phyloP scores from a whole-genome alignment of 2,888 invertebrate species.

The Epirrhoe alternata region DNA sequence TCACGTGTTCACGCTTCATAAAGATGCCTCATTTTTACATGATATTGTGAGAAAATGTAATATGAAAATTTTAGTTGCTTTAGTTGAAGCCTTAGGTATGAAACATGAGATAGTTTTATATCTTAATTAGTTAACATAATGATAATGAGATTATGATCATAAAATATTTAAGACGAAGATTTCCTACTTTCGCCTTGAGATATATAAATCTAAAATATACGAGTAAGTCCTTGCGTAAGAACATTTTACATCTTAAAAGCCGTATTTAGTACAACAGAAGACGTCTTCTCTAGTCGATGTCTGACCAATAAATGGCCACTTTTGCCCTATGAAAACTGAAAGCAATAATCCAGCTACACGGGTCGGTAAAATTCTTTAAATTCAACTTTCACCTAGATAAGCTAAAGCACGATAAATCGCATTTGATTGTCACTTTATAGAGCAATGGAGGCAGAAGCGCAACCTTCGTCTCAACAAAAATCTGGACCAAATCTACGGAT shows the following conservation, averaged over 20 bases:
- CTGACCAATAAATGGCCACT: background rate
- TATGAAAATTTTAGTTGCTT: background rate
- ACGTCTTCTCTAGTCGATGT: background rate
- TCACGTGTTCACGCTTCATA: no score
- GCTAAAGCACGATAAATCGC: no score
- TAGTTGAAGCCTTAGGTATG: background rate
- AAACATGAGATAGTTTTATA: background rate
- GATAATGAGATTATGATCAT: conserved; percentile 42
- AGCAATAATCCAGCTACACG: background rate
- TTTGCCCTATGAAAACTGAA: background rate
- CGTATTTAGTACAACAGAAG: background rate
- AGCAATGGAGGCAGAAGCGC: background rate
- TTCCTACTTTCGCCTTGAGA: conserved; percentile 5
- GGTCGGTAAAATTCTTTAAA: background rate
- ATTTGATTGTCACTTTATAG: background rate
- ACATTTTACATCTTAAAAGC: background rate
- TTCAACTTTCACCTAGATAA: no score
- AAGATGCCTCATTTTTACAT: background rate
- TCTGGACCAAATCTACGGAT: background rate
- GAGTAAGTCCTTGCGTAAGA: background rate
- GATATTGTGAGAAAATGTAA: background rate
- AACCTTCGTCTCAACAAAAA: background rate
- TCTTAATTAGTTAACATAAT: conserved; percentile 31
- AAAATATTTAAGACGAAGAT: conserved; percentile 38
- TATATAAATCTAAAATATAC: background rate